Conservation (phyloP, 2,797 vertebrate species). For the Cygnus olor region DNA sequence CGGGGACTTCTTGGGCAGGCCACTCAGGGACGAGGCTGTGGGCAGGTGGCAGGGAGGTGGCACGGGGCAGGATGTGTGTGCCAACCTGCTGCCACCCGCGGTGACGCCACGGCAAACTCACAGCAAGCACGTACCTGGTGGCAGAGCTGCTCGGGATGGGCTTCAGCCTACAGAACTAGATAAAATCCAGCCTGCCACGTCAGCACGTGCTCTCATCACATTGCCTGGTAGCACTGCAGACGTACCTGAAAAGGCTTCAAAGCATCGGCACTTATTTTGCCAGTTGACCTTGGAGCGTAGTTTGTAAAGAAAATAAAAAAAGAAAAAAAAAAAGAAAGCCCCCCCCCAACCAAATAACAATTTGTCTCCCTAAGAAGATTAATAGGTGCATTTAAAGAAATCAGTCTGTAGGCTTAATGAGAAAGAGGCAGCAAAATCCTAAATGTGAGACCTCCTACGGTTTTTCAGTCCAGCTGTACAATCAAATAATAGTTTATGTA, state of each 20-base stretch:
- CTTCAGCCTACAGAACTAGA: not conserved
- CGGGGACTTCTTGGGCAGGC: not conserved
- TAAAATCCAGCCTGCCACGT: not conserved
- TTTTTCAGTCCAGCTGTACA: conserved; percentile 54
- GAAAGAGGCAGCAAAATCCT: conserved; percentile 57
- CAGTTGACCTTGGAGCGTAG: not conserved
- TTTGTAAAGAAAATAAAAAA: not conserved
- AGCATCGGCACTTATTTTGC: not conserved
- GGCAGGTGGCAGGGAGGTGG: not conserved
- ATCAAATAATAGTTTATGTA: conserved; percentile 64
- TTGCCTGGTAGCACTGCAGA: not conserved
- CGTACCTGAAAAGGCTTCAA: not conserved
- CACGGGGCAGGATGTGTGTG: not conserved
- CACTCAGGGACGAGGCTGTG: not conserved
- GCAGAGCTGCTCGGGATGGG: not conserved
- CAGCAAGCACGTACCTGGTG: no score
- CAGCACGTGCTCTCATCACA: fast-evolving
- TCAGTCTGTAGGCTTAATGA: conserved; percentile 59
- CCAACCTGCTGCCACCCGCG: not conserved
- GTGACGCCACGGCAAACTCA: not conserved
- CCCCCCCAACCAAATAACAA: conserved; percentile 14
- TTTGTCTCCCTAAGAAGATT: conserved; percentile 66
- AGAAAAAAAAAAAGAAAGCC: not conserved
- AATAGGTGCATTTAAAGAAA: conserved; percentile 68
- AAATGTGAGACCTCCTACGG: conserved; percentile 67